Evolutionary conservation across 1,140 invertebrate species (phyloP).

Genomic region (Ceratosolen solmsi): DNA sequence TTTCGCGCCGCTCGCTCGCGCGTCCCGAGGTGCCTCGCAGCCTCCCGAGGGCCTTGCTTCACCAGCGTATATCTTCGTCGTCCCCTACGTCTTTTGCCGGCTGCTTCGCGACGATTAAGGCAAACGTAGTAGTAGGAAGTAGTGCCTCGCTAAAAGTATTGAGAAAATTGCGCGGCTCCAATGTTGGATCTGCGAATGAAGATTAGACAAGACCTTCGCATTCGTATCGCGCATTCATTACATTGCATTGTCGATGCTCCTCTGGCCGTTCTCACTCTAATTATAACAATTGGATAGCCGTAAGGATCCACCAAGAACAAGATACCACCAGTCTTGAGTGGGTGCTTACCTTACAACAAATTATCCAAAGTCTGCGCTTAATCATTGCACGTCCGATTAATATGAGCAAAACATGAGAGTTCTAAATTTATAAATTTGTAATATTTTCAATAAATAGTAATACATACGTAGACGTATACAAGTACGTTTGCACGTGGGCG

Average conservation of each 20-base stretch:
- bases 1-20: slow-evolving; percentile 19
- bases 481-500: too few relatives aligned
- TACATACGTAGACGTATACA: too few relatives aligned
- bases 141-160: background rate
- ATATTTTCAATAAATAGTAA: too few relatives aligned
- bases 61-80: too few relatives aligned
- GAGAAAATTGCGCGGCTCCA: background rate
- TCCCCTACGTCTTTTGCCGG: background rate
- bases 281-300: background rate
- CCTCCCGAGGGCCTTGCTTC: too few relatives aligned
- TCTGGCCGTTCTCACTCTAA: background rate
- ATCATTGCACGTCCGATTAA: too few relatives aligned
- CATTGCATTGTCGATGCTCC: background rate
- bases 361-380: too few relatives aligned
- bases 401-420: too few relatives aligned
- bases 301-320: too few relatives aligned
- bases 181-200: background rate
- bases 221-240: background rate
- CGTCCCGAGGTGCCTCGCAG: background rate
- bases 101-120: background rate
- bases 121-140: background rate
- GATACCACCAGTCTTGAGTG: too few relatives aligned
- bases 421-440: too few relatives aligned
- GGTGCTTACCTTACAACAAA: too few relatives aligned
- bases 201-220: background rate